phyloP scores from a whole-genome alignment of 2,888 invertebrate genomes.

The Antitype chi region DNA sequence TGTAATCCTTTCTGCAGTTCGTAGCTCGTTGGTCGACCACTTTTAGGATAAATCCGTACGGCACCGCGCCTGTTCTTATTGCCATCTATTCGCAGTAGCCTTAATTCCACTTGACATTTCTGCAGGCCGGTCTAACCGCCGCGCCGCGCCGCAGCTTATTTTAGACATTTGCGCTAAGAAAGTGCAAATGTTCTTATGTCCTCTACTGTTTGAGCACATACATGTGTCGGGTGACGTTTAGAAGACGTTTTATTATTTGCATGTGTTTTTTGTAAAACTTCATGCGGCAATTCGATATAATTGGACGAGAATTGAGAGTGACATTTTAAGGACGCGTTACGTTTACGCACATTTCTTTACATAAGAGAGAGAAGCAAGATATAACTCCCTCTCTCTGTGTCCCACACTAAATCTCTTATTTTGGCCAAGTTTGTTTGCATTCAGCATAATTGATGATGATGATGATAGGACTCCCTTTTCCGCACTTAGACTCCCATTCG shows the following conservation, averaged over 20 bases:
- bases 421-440: not conserved
- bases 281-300: no score
- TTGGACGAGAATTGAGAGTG: no score
- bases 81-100: conserved; percentile 64
- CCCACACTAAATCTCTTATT: no score
- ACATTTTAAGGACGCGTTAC: no score
- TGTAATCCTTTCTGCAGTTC: conserved; percentile 17
- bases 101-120: conserved; percentile 68
- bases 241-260: not conserved
- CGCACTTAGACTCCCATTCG: no score
- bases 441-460: no score
- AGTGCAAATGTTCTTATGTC: conserved; percentile 7
- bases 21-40: conserved; percentile 43
- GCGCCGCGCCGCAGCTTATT: conserved; percentile 54
- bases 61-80: conserved; percentile 69
- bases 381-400: no score
- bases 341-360: no score
- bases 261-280: not conserved
- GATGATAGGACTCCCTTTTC: no score
- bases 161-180: conserved; percentile 47
- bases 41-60: conserved; percentile 54
- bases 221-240: conserved; percentile 27
- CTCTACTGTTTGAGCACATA: conserved; percentile 47
- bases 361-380: no score
- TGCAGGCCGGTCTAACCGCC: conserved; percentile 36